Percentiles rank a stretch among this genome's conserved stretches.
phyloP scores from a whole-genome alignment of 2,113 vertebrate species.

The Zosterops lateralis region DNA sequence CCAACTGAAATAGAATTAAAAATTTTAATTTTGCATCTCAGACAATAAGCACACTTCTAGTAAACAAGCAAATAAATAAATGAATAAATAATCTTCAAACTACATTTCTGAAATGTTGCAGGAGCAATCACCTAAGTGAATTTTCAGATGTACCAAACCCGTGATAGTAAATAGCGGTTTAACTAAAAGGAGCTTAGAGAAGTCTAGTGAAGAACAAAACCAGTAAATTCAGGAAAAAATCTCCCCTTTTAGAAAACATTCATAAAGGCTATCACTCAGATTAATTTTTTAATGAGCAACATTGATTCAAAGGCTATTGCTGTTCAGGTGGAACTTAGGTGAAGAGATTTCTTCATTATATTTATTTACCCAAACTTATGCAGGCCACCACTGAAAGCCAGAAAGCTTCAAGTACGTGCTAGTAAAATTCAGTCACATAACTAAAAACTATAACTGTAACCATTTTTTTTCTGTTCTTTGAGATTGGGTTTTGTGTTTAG shows the following conservation, averaged over 20 bases:
- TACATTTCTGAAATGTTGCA: background rate
- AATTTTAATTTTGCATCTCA: background rate
- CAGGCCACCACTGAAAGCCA: background rate
- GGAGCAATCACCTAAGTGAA: background rate
- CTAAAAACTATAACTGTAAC: background rate
- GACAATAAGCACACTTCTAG: background rate
- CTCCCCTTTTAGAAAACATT: background rate
- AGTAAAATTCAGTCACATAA: background rate
- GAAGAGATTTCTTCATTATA: background rate
- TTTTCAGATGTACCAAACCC: background rate
- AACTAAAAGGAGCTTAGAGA: background rate
- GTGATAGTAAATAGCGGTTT: rapidly evolving
- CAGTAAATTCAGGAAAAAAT: background rate
- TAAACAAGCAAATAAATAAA: background rate
- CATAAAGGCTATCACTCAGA: background rate
- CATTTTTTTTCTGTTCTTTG: background rate
- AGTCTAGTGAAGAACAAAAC: background rate
- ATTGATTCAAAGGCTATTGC: background rate
- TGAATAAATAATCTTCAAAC: background rate
- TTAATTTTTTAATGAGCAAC: background rate
- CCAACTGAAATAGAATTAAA: background rate
- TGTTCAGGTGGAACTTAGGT: background rate
- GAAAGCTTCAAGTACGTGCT: background rate
- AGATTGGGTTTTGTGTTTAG: background rate
- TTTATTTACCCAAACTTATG: background rate